Evolutionary conservation across 2,888 invertebrate genomes (phyloP).

Genomic region (Diloba caeruleocephala): DNA sequence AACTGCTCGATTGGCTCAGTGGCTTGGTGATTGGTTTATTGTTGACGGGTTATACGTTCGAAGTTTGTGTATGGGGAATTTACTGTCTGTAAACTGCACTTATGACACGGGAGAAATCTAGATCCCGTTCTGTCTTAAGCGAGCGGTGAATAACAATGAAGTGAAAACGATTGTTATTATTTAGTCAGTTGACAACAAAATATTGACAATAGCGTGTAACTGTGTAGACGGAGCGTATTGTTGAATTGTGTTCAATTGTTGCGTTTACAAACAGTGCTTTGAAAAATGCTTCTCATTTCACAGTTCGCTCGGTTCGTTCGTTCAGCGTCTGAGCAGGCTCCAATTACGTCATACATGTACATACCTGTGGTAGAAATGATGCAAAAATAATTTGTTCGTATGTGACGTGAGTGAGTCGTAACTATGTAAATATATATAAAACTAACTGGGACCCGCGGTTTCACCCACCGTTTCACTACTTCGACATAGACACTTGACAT

Average conservation of each 20-base stretch:
- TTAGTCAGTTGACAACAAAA: slow-evolving; percentile 17
- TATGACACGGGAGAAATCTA: background rate
- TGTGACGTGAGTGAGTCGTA: no score
- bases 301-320: slow-evolving; percentile 2
- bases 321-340: background rate
- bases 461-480: no score
- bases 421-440: no score
- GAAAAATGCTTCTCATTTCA: slow-evolving; percentile 19
- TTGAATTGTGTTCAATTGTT: slow-evolving; percentile 16
- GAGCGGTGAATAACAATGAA: slow-evolving; percentile 24
- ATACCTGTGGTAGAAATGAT: background rate
- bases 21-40: no score
- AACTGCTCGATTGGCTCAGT: no score
- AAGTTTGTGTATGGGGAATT: no score
- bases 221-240: slow-evolving; percentile 15
- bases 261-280: slow-evolving; percentile 9
- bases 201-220: slow-evolving; percentile 18
- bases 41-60: no score
- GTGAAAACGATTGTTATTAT: slow-evolving; percentile 16
- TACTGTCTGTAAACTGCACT: background rate
- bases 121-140: background rate
- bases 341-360: background rate
- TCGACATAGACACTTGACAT: no score
- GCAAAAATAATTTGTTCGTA: no score
- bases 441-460: no score